Percentiles rank a stretch among this genome's conserved stretches.
phyloP scores from a whole-genome alignment of 2,113 vertebrate species.

The Passer montanus region DNA sequence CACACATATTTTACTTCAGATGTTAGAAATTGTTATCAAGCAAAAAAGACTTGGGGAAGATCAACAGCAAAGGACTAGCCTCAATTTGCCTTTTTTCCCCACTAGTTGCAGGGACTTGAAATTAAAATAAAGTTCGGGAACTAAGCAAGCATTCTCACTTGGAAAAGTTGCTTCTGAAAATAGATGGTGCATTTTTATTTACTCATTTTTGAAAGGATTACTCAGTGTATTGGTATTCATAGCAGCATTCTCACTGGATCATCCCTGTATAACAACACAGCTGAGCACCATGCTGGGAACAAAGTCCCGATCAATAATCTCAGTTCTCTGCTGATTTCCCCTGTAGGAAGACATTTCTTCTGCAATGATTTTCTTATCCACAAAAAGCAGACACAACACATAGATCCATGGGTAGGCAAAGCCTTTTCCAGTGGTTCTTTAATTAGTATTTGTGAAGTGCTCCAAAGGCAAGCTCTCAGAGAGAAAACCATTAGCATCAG shows the following conservation, averaged over 20 bases:
- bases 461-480: background rate
- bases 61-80: background rate
- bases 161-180: background rate
- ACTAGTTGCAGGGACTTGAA: background rate
- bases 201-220: background rate
- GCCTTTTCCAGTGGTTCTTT: background rate
- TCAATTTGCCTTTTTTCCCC: fast-evolving
- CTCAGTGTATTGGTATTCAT: background rate
- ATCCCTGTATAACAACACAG: background rate
- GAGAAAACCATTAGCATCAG: background rate
- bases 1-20: background rate
- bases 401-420: background rate
- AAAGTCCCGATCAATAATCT: background rate
- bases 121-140: background rate
- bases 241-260: background rate
- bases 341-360: background rate
- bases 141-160: background rate
- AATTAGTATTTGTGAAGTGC: background rate
- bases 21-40: background rate
- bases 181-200: background rate
- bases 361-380: background rate
- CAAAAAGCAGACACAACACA: background rate
- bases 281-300: background rate
- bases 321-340: background rate
- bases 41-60: background rate